Percentiles rank a stretch among this genome's conserved stretches.
phyloP scores from a whole-genome alignment of 2,797 vertebrate species.

The Craterocephalus amniculus region DNA sequence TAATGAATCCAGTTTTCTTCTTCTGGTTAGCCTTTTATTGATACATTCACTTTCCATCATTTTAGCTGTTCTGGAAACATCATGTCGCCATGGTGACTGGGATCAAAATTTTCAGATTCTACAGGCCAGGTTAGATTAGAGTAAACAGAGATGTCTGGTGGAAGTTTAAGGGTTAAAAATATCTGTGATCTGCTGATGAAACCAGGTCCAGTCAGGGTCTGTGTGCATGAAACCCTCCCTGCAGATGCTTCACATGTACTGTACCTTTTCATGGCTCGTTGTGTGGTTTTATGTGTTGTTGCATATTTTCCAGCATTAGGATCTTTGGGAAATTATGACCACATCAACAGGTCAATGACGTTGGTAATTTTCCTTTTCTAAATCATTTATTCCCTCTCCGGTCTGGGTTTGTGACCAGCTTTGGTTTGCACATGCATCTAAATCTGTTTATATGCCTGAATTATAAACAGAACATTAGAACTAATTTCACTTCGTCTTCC shows the following conservation, averaged over 20 bases:
- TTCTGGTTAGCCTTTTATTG: too few relatives aligned
- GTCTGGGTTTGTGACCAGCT: slow-evolving; percentile 79
- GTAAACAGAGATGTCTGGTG: too few relatives aligned
- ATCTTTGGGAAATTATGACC: slow-evolving; percentile 97
- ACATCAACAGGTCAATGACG: slow-evolving; percentile 95
- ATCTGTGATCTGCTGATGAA: too few relatives aligned
- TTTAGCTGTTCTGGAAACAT: too few relatives aligned
- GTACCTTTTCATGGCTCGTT: slow-evolving; percentile 87
- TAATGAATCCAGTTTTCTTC: too few relatives aligned
- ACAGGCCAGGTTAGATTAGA: too few relatives aligned
- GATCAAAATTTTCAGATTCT: too few relatives aligned
- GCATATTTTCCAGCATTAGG: slow-evolving; percentile 98
- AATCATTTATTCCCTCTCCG: slow-evolving; percentile 90
- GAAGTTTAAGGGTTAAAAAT: too few relatives aligned
- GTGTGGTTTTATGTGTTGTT: slow-evolving; percentile 96
- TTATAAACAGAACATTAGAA: slow-evolving; percentile 63
- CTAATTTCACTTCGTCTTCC: slow-evolving; percentile 47
- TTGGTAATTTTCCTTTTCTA: slow-evolving; percentile 96
- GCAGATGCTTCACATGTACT: slow-evolving; percentile 78
- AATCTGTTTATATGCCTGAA: slow-evolving; percentile 63
- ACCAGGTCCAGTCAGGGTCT: neutral
- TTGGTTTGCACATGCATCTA: slow-evolving; percentile 49
- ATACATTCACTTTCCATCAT: too few relatives aligned
- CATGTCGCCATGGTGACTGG: too few relatives aligned
- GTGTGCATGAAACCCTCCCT: slow-evolving; percentile 57